phyloP scores from a whole-genome alignment of 2,113 vertebrate genomes.

The Malaclemys terrapin region DNA sequence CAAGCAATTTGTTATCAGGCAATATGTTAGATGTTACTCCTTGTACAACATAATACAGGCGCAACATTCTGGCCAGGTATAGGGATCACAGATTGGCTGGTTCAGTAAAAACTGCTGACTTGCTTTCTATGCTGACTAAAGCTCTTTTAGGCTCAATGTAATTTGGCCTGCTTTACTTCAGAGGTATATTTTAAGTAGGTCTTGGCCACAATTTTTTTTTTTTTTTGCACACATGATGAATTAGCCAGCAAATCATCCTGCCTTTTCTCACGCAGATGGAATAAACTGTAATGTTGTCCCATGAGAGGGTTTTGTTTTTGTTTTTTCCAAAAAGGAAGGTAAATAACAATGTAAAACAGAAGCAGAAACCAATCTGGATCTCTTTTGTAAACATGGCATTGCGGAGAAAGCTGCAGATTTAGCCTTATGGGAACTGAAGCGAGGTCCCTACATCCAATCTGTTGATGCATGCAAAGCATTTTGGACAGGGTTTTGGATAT shows the following conservation, averaged over 20 bases:
- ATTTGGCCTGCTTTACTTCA: constrained; percentile 55
- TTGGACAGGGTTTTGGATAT: not conserved
- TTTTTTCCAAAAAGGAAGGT: not conserved
- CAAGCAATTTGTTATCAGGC: not conserved
- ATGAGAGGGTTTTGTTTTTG: not conserved
- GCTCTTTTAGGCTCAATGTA: constrained; percentile 36
- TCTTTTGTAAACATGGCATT: not conserved
- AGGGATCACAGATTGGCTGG: constrained; percentile 5
- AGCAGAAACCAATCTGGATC: not conserved
- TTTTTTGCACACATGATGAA: constrained; percentile 24
- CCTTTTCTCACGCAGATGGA: constrained; percentile 38
- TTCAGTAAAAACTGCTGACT: constrained; percentile 14
- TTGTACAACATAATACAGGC: not conserved
- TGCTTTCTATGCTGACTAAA: constrained; percentile 58
- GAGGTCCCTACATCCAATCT: not conserved
- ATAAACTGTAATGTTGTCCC: constrained; percentile 9
- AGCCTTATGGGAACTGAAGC: not conserved
- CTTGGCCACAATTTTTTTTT: constrained; percentile 33
- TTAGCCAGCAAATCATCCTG: constrained; percentile 69
- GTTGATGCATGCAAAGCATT: not conserved
- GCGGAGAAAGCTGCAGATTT: not conserved
- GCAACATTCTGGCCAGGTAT: constrained; percentile 25
- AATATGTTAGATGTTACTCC: not conserved
- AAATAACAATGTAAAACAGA: not conserved
- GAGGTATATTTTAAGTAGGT: constrained; percentile 31